Conservation (phyloP, 2,113 vertebrate genomes). For the Macquaria australasica region DNA sequence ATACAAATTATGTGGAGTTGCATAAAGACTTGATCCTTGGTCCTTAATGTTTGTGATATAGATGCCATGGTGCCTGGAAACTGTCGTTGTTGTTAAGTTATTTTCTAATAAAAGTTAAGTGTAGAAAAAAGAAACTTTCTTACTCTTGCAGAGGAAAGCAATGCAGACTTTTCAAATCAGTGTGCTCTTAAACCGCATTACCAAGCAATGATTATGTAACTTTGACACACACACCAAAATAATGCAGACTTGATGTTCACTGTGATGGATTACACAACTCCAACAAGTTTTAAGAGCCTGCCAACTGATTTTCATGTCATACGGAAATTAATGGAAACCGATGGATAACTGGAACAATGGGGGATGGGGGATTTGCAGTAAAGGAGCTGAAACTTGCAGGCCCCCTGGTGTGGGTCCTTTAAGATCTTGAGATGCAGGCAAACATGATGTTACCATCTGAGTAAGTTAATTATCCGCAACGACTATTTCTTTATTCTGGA, state of each 20-base stretch:
- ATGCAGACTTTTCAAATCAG: conserved; percentile 1
- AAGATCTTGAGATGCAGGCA: background rate
- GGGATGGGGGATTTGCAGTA: background rate
- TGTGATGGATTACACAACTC: conserved; percentile 20
- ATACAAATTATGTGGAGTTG: too few species aligned
- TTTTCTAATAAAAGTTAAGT: background rate
- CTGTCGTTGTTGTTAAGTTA: background rate
- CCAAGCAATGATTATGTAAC: background rate
- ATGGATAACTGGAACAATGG: background rate
- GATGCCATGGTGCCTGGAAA: background rate
- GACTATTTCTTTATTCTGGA: conserved; percentile 10
- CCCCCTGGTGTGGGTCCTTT: background rate
- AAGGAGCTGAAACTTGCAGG: background rate
- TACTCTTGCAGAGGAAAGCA: background rate
- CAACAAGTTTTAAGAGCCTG: background rate
- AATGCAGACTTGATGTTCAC: conserved; percentile 8
- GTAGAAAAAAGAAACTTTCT: background rate
- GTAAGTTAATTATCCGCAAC: conserved; percentile 22
- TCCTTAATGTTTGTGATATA: background rate
- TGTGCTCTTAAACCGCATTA: background rate
- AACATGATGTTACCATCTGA: conserved; percentile 22
- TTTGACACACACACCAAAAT: background rate
- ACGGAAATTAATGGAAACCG: conserved; percentile 3
- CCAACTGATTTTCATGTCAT: conserved; percentile 19
- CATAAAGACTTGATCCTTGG: background rate